Evolutionary conservation across 2,113 vertebrate species (phyloP).

Genomic region (Polypterus senegalus): DNA sequence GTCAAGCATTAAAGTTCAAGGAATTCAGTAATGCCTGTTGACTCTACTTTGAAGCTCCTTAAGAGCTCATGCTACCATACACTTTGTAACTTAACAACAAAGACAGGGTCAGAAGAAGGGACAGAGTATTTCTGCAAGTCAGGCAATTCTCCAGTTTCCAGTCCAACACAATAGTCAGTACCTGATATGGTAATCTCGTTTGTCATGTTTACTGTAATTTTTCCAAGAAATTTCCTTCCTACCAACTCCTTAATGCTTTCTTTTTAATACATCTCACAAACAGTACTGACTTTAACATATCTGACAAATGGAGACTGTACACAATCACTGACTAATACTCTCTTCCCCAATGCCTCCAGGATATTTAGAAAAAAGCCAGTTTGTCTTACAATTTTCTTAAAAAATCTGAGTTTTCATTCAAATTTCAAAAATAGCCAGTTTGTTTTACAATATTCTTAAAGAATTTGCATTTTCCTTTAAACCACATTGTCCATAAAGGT

Average conservation of each 20-base stretch:
- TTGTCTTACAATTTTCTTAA: too few relatives aligned
- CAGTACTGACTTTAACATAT: constrained; percentile 4
- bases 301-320: constrained; percentile 10
- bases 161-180: not conserved
- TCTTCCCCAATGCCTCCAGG: constrained; percentile 11
- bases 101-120: too few relatives aligned
- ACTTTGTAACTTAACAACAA: constrained; percentile 5
- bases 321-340: constrained; percentile 21
- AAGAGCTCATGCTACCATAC: too few relatives aligned
- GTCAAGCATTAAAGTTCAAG: too few relatives aligned
- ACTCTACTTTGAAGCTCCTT: too few relatives aligned
- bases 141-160: constrained; percentile 4
- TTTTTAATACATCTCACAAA: constrained; percentile 16
- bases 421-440: not conserved
- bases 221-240: constrained; percentile 11
- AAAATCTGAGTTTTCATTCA: too few relatives aligned
- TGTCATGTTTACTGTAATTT: constrained; percentile 10
- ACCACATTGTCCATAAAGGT: constrained; percentile 20
- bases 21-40: too few relatives aligned
- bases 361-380: constrained; percentile 5
- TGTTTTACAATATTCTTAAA: constrained; percentile 6
- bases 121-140: constrained; percentile 3
- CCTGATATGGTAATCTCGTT: constrained; percentile 5
- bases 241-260: constrained; percentile 18
- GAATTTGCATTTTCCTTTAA: not conserved